Evolutionary conservation across 2,797 vertebrate genomes (phyloP).

Genomic region (Sebastes oblongus): DNA sequence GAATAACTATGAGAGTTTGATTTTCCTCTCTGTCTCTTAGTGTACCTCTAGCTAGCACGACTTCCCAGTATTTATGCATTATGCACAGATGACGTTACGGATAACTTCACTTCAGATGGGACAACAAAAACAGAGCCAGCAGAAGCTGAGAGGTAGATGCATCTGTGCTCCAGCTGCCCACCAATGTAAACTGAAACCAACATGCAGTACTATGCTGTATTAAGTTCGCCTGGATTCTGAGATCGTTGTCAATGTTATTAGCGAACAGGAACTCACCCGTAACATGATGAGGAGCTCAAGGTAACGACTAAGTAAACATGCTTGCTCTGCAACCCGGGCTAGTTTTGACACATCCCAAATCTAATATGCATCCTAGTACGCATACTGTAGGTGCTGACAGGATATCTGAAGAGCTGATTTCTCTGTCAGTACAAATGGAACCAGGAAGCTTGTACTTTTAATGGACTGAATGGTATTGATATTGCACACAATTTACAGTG

Average conservation of each 20-base stretch:
- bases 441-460: background rate
- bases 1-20: background rate
- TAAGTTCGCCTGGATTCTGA: background rate
- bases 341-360: background rate
- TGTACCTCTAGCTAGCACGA: background rate
- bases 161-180: background rate
- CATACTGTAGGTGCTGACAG: background rate
- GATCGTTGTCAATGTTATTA: background rate
- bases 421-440: background rate
- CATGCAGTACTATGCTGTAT: background rate
- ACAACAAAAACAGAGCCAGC: background rate
- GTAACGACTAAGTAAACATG: background rate
- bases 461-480: background rate
- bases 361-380: background rate
- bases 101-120: background rate
- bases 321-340: background rate
- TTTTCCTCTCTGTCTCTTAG: background rate
- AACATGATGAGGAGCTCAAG: background rate
- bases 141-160: background rate
- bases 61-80: background rate
- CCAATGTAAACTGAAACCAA: background rate
- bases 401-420: background rate
- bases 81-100: background rate
- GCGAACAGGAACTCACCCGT: background rate
- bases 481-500: background rate